Evolutionary conservation across 2,888 invertebrate species (phyloP).

Genomic region (Melanchra persicariae): DNA sequence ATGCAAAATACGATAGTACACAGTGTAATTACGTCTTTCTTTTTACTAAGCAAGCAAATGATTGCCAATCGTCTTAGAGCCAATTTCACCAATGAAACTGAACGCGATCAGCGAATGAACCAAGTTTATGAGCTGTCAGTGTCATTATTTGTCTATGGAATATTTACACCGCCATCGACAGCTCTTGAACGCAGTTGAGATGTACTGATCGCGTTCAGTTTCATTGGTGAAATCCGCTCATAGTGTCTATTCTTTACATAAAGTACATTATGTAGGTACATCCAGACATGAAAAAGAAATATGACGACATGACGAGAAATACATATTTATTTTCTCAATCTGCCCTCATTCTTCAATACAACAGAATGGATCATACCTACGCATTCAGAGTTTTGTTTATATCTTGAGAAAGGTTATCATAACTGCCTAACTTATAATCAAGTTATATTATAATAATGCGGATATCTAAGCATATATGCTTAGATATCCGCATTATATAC

Average conservation of each 20-base stretch:
- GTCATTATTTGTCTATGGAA: too few species aligned
- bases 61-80: constrained; percentile 15
- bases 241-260: neutral
- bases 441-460: constrained; percentile 16
- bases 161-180: too few species aligned
- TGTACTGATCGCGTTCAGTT: too few species aligned
- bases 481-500: too few species aligned
- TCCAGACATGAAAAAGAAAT: constrained; percentile 12
- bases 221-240: too few species aligned
- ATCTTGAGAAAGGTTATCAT: constrained; percentile 26
- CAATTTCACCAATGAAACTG: too few species aligned
- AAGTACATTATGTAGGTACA: constrained; percentile 1
- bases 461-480: constrained; percentile 16
- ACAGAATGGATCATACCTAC: constrained; percentile 13
- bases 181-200: too few species aligned
- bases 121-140: too few species aligned
- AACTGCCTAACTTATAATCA: constrained; percentile 22
- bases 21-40: neutral
- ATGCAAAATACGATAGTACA: too few species aligned
- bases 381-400: constrained; percentile 20
- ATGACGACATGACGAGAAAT: neutral
- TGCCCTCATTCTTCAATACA: neutral
- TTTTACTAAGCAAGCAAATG: neutral
- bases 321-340: neutral
- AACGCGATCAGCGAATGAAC: too few species aligned